Base-by-base conservation (phyloP, 2,113 vertebrate species). In the Columba livia region DNA sequence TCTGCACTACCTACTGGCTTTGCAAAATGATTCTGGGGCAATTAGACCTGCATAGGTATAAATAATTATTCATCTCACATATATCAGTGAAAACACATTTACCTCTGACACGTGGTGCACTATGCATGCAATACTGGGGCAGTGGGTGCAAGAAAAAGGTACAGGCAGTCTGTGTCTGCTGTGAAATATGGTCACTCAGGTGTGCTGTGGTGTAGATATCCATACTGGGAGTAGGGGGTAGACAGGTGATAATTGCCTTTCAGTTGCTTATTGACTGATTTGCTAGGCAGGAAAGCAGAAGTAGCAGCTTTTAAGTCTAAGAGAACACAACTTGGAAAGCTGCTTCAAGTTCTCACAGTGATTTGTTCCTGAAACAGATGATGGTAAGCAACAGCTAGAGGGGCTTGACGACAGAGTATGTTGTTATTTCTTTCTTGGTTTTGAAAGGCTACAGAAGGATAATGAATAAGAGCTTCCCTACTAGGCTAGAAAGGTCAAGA, bases 241-340 rank as follows among this genome's bases (percentile, higher is more conserved):
- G 91, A 51, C 79, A 97, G 89, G 96, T 96, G 93, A 86, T 97
- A 98, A 98, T 96, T 97, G 96, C 73, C 77, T 94, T 92, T 94
- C 90, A 97, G 24, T 70, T 87, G 72, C 26, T 93, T 96, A 93
- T 94, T 94, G 96, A 96, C 89, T 91, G 74, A 82, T 86, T 86
- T 70, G 34, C 60, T 86, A 64, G 60, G 85, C 62, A 85, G 57
- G 48, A 93, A 95, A 93, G 50, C 83, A 88, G 71, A 87, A 36
- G 60, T 20, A 81, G 65, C 29, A 80, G 80, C 67, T 69, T 75
- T 84, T 84, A 71, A 65, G 42, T 82, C 47, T 81, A 88, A 56
- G 13, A 77, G 57, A 38, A 53, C 20, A 13, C 24, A 78, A 36
- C 44, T 50, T 58, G 38, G 51, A 88, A 96, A 90, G 36, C 29